Percentiles rank a stretch among this genome's conserved stretches.
These are phyloP conservation scores for Platanista minor DNA, from an alignment of 2,113 vertebrate genomes.

Conservation along the genomic window DNA sequence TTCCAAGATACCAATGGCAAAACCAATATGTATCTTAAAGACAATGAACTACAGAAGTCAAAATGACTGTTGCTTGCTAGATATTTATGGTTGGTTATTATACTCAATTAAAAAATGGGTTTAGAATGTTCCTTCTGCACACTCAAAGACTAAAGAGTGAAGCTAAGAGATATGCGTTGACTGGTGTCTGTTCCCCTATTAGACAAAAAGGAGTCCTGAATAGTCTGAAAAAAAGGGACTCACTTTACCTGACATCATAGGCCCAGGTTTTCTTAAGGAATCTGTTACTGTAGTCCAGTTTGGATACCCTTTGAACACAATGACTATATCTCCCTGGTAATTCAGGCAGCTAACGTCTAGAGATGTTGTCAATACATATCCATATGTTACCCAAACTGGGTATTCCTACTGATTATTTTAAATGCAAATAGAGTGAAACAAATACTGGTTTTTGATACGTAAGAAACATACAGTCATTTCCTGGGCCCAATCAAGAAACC, in stretches of 20 bases:
- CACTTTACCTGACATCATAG: neutral
- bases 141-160: neutral
- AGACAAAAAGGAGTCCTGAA: neutral
- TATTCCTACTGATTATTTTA: neutral
- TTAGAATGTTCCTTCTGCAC: neutral
- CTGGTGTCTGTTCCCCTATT: neutral
- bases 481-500: neutral
- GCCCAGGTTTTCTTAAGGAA: neutral
- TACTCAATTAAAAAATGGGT: neutral
- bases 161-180: neutral
- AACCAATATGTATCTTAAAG: neutral
- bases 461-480: neutral
- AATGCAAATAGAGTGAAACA: neutral
- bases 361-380: neutral
- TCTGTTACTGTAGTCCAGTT: neutral
- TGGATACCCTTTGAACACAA: neutral
- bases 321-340: neutral
- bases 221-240: neutral
- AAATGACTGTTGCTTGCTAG: neutral
- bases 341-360: neutral
- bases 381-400: neutral
- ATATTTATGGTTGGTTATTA: neutral
- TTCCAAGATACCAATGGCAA: neutral
- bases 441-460: neutral
- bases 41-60: neutral